Evolutionary conservation across 2,113 vertebrate species (phyloP).

Genomic region (Aythya baeri): DNA sequence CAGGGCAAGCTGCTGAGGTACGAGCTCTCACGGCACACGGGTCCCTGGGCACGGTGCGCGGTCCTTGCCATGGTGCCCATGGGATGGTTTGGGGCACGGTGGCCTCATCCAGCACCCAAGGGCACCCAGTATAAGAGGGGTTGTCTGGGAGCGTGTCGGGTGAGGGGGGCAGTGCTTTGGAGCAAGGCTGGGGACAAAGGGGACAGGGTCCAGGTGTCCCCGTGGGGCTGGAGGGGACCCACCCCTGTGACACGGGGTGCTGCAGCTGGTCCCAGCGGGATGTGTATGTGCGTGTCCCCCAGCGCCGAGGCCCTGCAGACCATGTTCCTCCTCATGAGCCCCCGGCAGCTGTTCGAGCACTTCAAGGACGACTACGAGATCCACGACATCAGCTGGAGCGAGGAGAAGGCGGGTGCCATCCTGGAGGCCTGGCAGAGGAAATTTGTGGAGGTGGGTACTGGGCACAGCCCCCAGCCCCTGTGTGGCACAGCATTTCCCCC

Average conservation of each 20-base stretch:
- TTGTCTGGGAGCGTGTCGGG: not conserved
- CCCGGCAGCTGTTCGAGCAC: conserved; percentile 95
- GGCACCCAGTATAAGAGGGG: not conserved
- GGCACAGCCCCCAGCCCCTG: not conserved
- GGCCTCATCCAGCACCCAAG: not conserved
- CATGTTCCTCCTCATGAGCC: conserved; percentile 98
- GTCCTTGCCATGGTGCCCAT: not conserved
- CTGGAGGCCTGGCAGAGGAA: conserved; percentile 97
- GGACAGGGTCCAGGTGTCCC: not conserved
- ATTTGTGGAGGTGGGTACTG: conserved; percentile 87
- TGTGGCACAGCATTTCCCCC: not conserved
- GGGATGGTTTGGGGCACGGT: not conserved
- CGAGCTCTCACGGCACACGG: not conserved
- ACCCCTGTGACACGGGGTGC: not conserved
- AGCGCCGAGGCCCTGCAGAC: conserved; percentile 97
- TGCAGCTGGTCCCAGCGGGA: not conserved
- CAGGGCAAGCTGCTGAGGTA: conserved; percentile 91
- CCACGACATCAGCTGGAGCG: conserved; percentile 97
- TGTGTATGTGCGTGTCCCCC: not conserved
- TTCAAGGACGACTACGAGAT: conserved; percentile 98
- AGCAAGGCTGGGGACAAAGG: not conserved
- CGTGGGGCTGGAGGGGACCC: not conserved
- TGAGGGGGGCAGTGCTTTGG: not conserved
- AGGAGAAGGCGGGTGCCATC: conserved; percentile 92
- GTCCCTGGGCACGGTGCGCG: not conserved